These are phyloP conservation scores for Ligdia adustata DNA, from an alignment of 2,888 invertebrate species.

Conservation along the genomic window DNA sequence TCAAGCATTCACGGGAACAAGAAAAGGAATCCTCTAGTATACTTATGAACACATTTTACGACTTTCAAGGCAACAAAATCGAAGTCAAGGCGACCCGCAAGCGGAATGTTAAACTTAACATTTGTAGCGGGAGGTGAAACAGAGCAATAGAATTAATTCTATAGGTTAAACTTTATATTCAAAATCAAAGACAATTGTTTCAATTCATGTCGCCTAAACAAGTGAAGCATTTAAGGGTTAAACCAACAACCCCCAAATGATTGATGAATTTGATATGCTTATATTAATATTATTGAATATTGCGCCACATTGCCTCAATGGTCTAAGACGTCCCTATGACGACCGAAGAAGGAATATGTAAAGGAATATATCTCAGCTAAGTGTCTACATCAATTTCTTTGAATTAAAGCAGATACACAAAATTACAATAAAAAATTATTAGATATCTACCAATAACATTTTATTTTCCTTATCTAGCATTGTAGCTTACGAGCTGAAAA, in stretches of 20 bases:
- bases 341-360: background rate
- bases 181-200: constrained; percentile 72
- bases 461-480: too few relatives aligned
- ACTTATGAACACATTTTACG: constrained; percentile 44
- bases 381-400: too few relatives aligned
- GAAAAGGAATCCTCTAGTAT: constrained; percentile 44
- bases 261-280: constrained; percentile 54
- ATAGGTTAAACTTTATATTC: constrained; percentile 75
- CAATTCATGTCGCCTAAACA: constrained; percentile 65
- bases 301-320: background rate
- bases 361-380: too few relatives aligned
- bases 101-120: constrained; percentile 70
- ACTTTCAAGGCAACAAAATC: constrained; percentile 52
- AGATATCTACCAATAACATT: too few relatives aligned
- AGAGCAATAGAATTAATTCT: constrained; percentile 81
- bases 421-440: too few relatives aligned
- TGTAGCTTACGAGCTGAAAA: too few relatives aligned
- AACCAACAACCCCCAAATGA: constrained; percentile 58
- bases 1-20: constrained; percentile 35
- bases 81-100: constrained; percentile 50
- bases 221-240: constrained; percentile 68
- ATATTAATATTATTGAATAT: constrained; percentile 27
- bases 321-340: background rate
- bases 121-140: constrained; percentile 69
- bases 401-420: too few relatives aligned